Conservation (phyloP, 2,113 vertebrate species). For the Sterrhoptilus dennistouni region DNA sequence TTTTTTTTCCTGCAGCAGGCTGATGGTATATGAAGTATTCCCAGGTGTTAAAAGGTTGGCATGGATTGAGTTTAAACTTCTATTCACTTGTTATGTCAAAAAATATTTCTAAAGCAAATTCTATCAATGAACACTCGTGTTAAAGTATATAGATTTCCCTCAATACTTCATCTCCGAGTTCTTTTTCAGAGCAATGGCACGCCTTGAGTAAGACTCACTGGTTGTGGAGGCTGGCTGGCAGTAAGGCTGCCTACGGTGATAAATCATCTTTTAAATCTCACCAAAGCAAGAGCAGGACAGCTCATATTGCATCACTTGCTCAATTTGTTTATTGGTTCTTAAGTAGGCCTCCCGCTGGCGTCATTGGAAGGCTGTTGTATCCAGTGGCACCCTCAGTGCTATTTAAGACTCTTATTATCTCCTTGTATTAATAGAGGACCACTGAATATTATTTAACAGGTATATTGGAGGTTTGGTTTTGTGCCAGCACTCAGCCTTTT, state of each 20-base stretch:
- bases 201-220: background rate
- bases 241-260: fast-evolving
- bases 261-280: background rate
- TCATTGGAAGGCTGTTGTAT: background rate
- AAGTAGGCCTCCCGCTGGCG: background rate
- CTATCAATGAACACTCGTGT: fast-evolving
- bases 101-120: background rate
- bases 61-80: background rate
- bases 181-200: fast-evolving
- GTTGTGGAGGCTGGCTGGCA: background rate
- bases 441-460: background rate
- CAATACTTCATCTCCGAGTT: background rate
- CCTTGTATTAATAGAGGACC: background rate
- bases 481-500: background rate
- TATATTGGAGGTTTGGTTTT: background rate
- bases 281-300: background rate
- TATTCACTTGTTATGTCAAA: background rate
- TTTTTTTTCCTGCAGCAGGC: background rate
- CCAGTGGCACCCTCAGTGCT: background rate
- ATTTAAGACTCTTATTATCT: background rate
- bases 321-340: background rate
- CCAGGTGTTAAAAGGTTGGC: background rate
- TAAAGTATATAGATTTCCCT: background rate
- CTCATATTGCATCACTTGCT: background rate
- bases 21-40: background rate